Evolutionary conservation across 2,888 invertebrate species (phyloP), one percentile per base, ranked within the genome.

Genomic region (Celastrina argiolus): DNA sequence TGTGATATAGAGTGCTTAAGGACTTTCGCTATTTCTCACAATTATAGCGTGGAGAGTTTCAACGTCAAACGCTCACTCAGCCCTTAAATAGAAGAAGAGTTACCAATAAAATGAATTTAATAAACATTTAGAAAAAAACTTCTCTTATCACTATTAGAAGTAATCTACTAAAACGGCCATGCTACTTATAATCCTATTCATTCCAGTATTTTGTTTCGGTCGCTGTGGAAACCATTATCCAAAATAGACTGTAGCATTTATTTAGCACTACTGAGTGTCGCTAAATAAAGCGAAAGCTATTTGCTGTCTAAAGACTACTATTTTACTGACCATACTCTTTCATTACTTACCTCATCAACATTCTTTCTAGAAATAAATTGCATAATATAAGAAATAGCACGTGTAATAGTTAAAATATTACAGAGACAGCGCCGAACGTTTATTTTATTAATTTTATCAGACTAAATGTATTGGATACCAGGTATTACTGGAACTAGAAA

Each of bases 241-340:
- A 51, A 51, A 51, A 51, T 26, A 51, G 51, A 22, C 4, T 51
- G 51, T 51, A 51, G 51, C 51, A 22, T 51, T 51, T 51, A 51
- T 51, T 51, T 26, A 51, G 22, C 51, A 51, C 22, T 22, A 22
- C 18, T 16, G 18, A 10, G 45, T 45, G 18, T 18, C 7, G 45
- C 45, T 45, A 18, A 45, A 45, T 45, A 10, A 18, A 45, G 42
- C n/a, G n/a, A n/a, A 42, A 42, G 16, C 45, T 16, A 42, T n/a
- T n/a, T 42, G 41, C n/a, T 42, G 41, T 42, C 6, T 45, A 8
- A 26, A 12, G 51, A 22, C 36, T 36, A 10, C 51, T 51, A 26
- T 51, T 51, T 51, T 22, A 18, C 51, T 12, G 12, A 51, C 22
- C 51, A 5, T 10, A 51, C 22, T 51, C 51, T 51, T 51, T 5